Conservation (phyloP, 2,888 invertebrate species). For the Cephus pulcher region DNA sequence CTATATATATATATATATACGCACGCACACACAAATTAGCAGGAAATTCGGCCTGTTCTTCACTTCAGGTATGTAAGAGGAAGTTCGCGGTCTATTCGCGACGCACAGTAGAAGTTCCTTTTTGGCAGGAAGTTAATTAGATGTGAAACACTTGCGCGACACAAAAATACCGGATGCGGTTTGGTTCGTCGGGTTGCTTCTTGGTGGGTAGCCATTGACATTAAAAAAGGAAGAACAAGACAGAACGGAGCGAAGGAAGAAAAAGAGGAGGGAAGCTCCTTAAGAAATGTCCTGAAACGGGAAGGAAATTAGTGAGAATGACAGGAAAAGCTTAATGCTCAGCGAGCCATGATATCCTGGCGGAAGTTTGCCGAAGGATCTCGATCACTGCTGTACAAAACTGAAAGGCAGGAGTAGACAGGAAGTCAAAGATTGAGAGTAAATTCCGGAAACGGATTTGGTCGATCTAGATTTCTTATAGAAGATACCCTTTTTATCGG, state of each 20-base stretch:
- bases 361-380: conserved; percentile 19
- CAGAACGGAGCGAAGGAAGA: conserved; percentile 21
- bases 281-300: conserved; percentile 20
- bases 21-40: not conserved
- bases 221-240: not conserved
- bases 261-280: conserved; percentile 25
- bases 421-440: not conserved
- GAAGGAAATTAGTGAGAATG: conserved; percentile 13
- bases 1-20: too few species aligned
- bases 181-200: conserved; percentile 15
- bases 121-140: conserved; percentile 48
- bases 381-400: not conserved
- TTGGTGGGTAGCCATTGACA: not conserved
- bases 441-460: not conserved
- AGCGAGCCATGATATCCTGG: conserved; percentile 50
- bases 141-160: conserved; percentile 32
- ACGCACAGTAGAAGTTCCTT: not conserved
- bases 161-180: conserved; percentile 39
- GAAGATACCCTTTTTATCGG: not conserved
- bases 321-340: conserved; percentile 46
- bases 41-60: not conserved
- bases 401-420: not conserved
- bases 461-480: not conserved
- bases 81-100: not conserved
- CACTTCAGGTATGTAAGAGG: not conserved